phyloP scores from a whole-genome alignment of 2,113 vertebrate genomes.

The Neolamprologus ventralis region DNA sequence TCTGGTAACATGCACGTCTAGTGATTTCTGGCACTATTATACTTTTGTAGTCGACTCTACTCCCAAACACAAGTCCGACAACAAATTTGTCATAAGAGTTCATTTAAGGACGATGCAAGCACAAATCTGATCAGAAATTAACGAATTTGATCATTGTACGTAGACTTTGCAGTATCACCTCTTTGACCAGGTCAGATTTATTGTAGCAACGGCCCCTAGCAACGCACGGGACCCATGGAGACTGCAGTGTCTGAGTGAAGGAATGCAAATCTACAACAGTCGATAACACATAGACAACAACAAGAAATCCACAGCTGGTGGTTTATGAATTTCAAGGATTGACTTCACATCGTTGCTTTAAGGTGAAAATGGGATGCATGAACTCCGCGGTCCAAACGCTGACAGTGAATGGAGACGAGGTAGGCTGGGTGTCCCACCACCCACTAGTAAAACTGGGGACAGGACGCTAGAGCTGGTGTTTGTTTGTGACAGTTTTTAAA shows the following conservation, averaged over 20 bases:
- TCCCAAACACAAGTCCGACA: background rate
- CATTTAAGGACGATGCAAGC: background rate
- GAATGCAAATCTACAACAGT: constrained; percentile 45
- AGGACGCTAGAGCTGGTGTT: background rate
- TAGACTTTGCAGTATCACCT: background rate
- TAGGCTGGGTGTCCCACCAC: background rate
- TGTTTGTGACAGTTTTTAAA: background rate
- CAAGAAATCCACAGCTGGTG: background rate
- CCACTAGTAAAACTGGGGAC: background rate
- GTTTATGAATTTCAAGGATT: background rate
- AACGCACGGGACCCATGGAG: constrained; percentile 53
- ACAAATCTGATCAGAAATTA: background rate
- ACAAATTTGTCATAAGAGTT: background rate
- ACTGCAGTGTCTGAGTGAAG: constrained; percentile 34
- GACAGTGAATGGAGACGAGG: constrained; percentile 36
- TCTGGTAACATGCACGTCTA: background rate
- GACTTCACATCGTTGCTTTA: background rate
- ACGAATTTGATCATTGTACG: background rate
- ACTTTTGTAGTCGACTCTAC: background rate
- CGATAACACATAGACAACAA: background rate
- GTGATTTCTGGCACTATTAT: background rate
- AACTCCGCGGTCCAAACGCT: constrained; percentile 57
- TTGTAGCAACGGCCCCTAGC: constrained; percentile 74
- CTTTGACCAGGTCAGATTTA: constrained; percentile 60
- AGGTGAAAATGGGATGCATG: constrained; percentile 65